Percentiles rank a stretch among this genome's conserved stretches.
Conservation (phyloP, 2,113 vertebrate genomes). For the Peucedramus taeniatus region DNA sequence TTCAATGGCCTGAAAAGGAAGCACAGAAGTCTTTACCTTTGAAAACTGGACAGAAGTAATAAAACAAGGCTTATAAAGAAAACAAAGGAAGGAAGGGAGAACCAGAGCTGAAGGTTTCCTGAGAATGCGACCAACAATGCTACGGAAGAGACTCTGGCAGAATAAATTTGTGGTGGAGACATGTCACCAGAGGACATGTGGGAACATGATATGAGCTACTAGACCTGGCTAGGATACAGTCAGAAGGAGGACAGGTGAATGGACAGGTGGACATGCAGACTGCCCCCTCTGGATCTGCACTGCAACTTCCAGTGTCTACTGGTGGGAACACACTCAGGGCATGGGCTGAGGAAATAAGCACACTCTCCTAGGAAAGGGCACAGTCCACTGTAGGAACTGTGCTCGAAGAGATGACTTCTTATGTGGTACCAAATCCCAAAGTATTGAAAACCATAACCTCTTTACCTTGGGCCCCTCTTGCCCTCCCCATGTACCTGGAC, state of each 20-base stretch:
- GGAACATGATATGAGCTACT: background rate
- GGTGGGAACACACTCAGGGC: background rate
- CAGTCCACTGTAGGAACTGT: background rate
- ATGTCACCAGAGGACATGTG: background rate
- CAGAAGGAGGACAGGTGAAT: background rate
- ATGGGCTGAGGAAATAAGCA: background rate
- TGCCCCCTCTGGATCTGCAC: background rate
- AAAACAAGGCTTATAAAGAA: background rate
- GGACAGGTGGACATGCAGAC: background rate
- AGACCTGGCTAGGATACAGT: background rate
- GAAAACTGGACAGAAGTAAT: background rate
- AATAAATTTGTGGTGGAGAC: background rate
- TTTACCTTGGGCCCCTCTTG: background rate
- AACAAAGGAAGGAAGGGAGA: background rate
- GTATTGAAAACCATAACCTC: background rate
- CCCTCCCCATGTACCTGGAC: background rate
- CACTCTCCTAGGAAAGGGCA: background rate
- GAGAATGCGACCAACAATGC: background rate
- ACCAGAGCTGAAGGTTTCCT: background rate
- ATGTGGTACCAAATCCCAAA: background rate
- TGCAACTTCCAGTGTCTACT: background rate
- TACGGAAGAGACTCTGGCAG: background rate
- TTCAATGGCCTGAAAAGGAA: conserved; percentile 49
- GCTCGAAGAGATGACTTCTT: background rate
- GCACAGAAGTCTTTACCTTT: background rate